phyloP scores from a whole-genome alignment of 2,113 vertebrate species.

The Paramormyrops kingsleyae region DNA sequence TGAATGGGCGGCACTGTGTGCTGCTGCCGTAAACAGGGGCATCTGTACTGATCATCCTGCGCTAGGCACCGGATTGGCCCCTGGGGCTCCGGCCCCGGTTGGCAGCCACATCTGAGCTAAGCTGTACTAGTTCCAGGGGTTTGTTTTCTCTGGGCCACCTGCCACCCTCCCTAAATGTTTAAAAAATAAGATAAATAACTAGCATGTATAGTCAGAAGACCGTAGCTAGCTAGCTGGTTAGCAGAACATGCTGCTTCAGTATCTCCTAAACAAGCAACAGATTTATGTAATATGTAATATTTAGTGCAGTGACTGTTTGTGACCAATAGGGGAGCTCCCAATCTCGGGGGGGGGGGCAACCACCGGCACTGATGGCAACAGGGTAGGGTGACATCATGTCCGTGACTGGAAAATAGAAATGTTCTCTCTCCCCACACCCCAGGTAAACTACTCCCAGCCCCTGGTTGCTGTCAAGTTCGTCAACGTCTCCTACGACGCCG shows the following conservation, averaged over 20 bases:
- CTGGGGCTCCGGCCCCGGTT: background rate
- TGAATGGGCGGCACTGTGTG: background rate
- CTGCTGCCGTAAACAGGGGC: background rate
- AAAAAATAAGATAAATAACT: background rate
- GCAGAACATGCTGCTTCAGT: background rate
- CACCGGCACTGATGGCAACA: background rate
- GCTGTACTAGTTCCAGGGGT: background rate
- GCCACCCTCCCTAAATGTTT: background rate
- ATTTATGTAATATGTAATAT: background rate
- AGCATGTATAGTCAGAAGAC: background rate
- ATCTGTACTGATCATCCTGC: background rate
- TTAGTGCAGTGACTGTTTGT: background rate
- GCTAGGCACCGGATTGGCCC: background rate
- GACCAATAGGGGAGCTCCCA: background rate
- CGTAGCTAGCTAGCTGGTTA: background rate
- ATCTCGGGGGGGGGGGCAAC: background rate
- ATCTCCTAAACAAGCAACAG: background rate
- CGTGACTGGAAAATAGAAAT: background rate
- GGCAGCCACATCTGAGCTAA: background rate
- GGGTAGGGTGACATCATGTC: background rate
- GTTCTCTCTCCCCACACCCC: background rate
- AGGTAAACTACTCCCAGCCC: slow-evolving; percentile 89
- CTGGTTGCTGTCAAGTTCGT: slow-evolving; percentile 82
- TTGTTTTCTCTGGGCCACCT: background rate
- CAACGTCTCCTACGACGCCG: slow-evolving; percentile 67